A percentile compares a stretch with the other conserved stretches of the same genome.
phyloP scores from a whole-genome alignment of 2,888 invertebrate genomes.

The Apamea sordens region DNA sequence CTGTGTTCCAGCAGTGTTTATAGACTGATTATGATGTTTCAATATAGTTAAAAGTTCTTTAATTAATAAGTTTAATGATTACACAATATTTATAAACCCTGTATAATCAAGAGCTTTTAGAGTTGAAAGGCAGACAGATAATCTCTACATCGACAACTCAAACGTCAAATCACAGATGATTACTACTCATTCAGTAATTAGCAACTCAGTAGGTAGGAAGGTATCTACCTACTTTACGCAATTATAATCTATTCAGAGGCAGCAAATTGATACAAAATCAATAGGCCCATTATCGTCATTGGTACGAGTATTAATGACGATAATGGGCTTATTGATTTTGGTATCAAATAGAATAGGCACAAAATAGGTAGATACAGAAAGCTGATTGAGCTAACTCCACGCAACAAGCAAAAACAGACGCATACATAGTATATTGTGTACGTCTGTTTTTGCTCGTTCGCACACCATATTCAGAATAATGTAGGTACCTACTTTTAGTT shows the following conservation, averaged over 20 bases:
- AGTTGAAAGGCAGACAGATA: background rate
- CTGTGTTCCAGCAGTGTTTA: too few species aligned
- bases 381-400: background rate
- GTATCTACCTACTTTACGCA: background rate
- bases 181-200: slow-evolving; percentile 1
- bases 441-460: too few species aligned
- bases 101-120: background rate
- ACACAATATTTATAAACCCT: background rate
- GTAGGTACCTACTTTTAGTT: too few species aligned
- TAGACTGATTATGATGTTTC: too few species aligned
- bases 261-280: slow-evolving; percentile 19
- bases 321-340: too few species aligned
- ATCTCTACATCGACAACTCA: background rate
- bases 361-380: background rate
- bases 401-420: background rate
- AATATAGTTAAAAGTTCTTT: too few species aligned
- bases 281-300: slow-evolving; percentile 16
- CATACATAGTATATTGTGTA: background rate
- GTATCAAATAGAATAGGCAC: background rate
- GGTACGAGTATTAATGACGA: too few species aligned
- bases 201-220: background rate
- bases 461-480: too few species aligned
- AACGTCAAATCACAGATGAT: background rate
- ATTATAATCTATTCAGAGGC: slow-evolving; percentile 4
- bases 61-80: too few species aligned